Evolutionary conservation across 2,797 vertebrate genomes (phyloP).

Genomic region (Sebastes variabilis): DNA sequence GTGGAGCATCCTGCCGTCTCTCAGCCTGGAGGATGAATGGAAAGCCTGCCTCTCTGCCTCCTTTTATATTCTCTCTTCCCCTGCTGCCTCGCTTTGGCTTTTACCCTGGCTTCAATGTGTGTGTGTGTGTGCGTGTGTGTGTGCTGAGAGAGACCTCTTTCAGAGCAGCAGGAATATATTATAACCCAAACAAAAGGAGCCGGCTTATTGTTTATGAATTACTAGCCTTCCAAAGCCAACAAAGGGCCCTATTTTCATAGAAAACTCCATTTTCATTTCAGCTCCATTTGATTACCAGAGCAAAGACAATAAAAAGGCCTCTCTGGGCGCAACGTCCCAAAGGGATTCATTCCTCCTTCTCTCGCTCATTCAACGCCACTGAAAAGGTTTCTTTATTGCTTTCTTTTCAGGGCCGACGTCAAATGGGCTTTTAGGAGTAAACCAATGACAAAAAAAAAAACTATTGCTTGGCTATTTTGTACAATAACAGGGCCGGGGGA

Average conservation of each 20-base stretch:
- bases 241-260: conserved; percentile 98
- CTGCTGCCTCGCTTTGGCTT: conserved; percentile 72
- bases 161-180: conserved; percentile 97
- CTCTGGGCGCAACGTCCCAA: conserved; percentile 90
- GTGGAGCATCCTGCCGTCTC: conserved; percentile 54
- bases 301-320: conserved; percentile 90
- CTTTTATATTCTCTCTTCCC: conserved; percentile 73
- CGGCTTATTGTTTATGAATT: conserved; percentile 99
- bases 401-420: conserved; percentile 95
- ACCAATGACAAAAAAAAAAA: conserved; percentile 92
- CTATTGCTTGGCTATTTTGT: conserved; percentile 94
- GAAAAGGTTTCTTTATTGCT: conserved; percentile 97
- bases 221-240: conserved; percentile 95
- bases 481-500: conserved; percentile 83
- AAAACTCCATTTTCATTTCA: conserved; percentile 99
- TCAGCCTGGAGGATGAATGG: conserved; percentile 59
- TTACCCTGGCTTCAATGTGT: conserved; percentile 60
- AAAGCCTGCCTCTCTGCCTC: conserved; percentile 69
- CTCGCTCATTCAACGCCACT: conserved; percentile 89
- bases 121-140: conserved; percentile 6
- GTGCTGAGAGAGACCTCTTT: conserved; percentile 61
- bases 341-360: conserved; percentile 87
- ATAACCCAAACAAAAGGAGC: conserved; percentile 96
- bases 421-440: conserved; percentile 97
- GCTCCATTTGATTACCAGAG: conserved; percentile 97